Base-by-base conservation (phyloP, 2,113 vertebrate genomes). In the Phrynocephalus versicolor region DNA sequence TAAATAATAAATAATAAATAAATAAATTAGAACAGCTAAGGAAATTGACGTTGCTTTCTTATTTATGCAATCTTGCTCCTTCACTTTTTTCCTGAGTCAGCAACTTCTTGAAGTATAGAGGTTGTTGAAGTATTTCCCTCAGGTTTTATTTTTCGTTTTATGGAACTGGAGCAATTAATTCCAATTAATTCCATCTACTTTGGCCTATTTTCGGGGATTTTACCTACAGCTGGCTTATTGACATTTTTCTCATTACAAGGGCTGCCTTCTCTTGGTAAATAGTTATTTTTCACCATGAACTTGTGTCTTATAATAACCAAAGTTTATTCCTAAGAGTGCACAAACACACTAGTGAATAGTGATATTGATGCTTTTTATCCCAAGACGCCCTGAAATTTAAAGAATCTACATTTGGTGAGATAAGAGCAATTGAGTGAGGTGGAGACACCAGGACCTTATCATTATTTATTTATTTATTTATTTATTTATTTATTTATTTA, bases 61-160 rank as follows among this genome's bases (percentile, higher is more conserved):
- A 0, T 85, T 92, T 64, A 6, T 75, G 82, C 90, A 67, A 78
- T 88, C 83, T 84, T 1, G 6, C 83, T 27, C 65, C 62, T 23
- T 10, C 35, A 7, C 23, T 60, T 64, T 75, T 74, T 89, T 85
- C 86, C 88, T 83, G 91, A 94, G 76, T 94, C 92, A 92, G 91
- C 84, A 0, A 87, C 85, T 90, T 88, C 89, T 84, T 67, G 91
- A 92, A 83, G 90, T 0, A 0, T 45, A 65, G 55, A 0, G 1
- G 64, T 78, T 64, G 83, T 89, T 85, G 83, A 91, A 86, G 92
- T 91, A 87, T 85, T 93, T 94, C 88, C 91, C 89, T 73, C 74
- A 58, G 83, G 91, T 90, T 92, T 94, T 92, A 64, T 93, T 93
- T 92, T 92, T 92, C 92, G 90, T 76, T 88, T 88, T 90, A 89